Evolutionary conservation across 2,113 vertebrate species (phyloP).

Genomic region (Polypterus senegalus): DNA sequence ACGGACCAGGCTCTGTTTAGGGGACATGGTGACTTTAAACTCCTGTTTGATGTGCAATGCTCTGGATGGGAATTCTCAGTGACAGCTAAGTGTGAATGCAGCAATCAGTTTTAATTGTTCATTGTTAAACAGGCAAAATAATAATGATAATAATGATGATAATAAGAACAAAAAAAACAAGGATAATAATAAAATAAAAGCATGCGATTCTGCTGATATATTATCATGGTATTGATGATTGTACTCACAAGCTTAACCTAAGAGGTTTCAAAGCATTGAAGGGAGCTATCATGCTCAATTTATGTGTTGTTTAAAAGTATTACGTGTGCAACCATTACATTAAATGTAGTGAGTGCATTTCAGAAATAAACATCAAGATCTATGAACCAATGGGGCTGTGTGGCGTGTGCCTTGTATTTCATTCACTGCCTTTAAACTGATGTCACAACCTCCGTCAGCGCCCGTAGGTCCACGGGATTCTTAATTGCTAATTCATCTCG

Average conservation of each 20-base stretch:
- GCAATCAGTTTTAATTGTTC: slow-evolving; percentile 13
- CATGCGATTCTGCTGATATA: slow-evolving; percentile 16
- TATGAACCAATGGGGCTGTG: slow-evolving; percentile 13
- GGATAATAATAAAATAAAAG: slow-evolving; percentile 14
- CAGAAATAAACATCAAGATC: slow-evolving; percentile 35
- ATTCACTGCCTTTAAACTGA: background rate
- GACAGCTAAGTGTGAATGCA: slow-evolving; percentile 15
- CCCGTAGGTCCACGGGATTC: too few relatives aligned
- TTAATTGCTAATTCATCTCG: too few relatives aligned
- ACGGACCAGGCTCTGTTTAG: too few relatives aligned
- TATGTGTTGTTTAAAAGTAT: slow-evolving; percentile 30
- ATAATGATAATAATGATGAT: slow-evolving; percentile 1
- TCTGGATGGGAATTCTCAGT: background rate
- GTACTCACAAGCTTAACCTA: slow-evolving; percentile 14
- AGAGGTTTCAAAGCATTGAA: slow-evolving; percentile 14
- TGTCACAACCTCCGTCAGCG: too few relatives aligned
- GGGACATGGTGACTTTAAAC: too few relatives aligned
- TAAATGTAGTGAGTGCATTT: slow-evolving; percentile 54
- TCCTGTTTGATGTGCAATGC: background rate
- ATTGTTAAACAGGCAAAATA: slow-evolving; percentile 11
- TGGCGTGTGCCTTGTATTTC: background rate
- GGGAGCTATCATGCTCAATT: slow-evolving; percentile 16
- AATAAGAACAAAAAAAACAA: slow-evolving; percentile 14
- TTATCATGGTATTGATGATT: slow-evolving; percentile 16
- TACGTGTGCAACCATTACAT: slow-evolving; percentile 32